These are phyloP conservation scores for Leptura quadrifasciata DNA, from an alignment of 2,888 invertebrate genomes.

Conservation along the genomic window DNA sequence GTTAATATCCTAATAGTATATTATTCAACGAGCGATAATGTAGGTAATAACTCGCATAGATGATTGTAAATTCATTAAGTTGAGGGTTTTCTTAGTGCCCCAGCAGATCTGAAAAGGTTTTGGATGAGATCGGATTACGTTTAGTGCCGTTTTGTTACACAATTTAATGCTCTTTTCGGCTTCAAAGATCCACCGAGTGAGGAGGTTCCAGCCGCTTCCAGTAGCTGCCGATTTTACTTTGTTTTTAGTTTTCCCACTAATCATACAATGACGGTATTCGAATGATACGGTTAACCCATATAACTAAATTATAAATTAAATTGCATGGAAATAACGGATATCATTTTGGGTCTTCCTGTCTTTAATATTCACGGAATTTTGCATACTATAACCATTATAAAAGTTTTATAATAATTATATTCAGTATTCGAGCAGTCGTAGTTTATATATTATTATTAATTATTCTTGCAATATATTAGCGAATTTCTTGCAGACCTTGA, in stretches of 20 bases:
- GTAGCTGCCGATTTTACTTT: too few species aligned
- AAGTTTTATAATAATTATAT: slow-evolving; percentile 4
- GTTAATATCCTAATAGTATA: too few species aligned
- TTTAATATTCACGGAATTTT: slow-evolving; percentile 6
- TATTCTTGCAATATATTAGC: slow-evolving; percentile 14
- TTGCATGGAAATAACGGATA: slow-evolving; percentile 6
- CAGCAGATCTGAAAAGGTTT: too few species aligned
- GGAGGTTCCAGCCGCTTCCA: too few species aligned
- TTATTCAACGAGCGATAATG: too few species aligned
- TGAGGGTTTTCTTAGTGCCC: too few species aligned
- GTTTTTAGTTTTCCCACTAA: background rate
- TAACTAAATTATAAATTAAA: slow-evolving; percentile 1
- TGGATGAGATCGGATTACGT: too few species aligned
- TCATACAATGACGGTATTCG: background rate
- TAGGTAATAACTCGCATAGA: too few species aligned
- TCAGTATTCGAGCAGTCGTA: background rate
- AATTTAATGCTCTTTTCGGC: too few species aligned
- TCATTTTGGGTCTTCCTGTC: slow-evolving; percentile 16
- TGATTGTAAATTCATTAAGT: too few species aligned
- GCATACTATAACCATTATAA: slow-evolving; percentile 15
- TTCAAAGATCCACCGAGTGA: too few species aligned
- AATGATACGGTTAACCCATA: background rate
- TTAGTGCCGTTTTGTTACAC: too few species aligned
- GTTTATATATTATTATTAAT: slow-evolving; percentile 7
- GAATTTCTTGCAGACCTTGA: slow-evolving; percentile 26